A percentile compares a stretch with the other conserved stretches of the same genome.
phyloP scores from a whole-genome alignment of 2,888 invertebrate species.

The Drosophila nr. medialis region DNA sequence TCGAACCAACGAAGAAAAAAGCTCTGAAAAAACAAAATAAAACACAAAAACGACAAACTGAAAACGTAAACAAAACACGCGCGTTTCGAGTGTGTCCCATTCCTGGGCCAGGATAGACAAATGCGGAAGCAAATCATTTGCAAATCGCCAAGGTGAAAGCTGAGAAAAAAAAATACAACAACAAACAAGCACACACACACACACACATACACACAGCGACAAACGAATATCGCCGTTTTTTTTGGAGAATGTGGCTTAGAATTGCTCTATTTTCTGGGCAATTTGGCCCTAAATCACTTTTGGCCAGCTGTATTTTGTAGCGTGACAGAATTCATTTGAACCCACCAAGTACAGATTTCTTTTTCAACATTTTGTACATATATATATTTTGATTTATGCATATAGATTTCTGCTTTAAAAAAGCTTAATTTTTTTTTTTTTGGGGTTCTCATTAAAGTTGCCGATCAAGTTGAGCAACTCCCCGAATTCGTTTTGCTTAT shows the following conservation, averaged over 20 bases:
- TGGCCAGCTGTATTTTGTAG: constrained; percentile 27
- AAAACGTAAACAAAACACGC: constrained; percentile 53
- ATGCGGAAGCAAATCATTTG: constrained; percentile 63
- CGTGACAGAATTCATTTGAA: not conserved
- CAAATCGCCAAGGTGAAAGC: constrained; percentile 64
- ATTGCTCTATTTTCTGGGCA: constrained; percentile 32
- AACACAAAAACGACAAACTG: constrained; percentile 14
- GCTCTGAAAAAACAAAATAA: not conserved
- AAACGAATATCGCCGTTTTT: constrained; percentile 29
- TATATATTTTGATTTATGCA: constrained; percentile 10
- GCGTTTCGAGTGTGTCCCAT: constrained; percentile 21
- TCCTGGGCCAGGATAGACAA: constrained; percentile 41
- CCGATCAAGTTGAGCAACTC: constrained; percentile 30
- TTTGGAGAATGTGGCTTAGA: constrained; percentile 43
- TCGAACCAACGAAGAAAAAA: constrained; percentile 6
- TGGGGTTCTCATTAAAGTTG: constrained; percentile 7
- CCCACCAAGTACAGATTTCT: constrained; percentile 21
- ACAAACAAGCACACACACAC: constrained; percentile 8
- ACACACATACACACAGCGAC: not conserved
- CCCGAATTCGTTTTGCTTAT: not conserved
- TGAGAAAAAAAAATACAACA: constrained; percentile 22
- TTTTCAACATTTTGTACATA: constrained; percentile 11
- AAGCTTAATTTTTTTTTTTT: not conserved
- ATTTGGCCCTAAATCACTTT: constrained; percentile 63
- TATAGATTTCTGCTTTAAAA: not conserved